phyloP scores from a whole-genome alignment of 2,888 invertebrate species.

The Eristalinus sepulchralis region DNA sequence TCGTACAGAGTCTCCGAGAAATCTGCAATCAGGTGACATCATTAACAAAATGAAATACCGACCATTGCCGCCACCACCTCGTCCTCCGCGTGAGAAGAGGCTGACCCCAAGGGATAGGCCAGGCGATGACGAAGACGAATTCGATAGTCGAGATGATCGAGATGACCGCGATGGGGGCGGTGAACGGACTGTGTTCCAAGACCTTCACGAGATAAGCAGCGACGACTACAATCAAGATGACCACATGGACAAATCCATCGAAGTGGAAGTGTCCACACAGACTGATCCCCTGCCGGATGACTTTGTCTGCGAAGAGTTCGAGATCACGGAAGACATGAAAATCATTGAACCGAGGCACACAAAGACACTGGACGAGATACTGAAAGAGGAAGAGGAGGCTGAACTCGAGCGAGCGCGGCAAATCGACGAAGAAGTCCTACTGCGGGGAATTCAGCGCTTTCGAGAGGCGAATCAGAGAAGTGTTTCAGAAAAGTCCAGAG shows the following conservation, averaged over 20 bases:
- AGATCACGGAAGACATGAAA: conserved; percentile 80
- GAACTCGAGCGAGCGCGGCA: conserved; percentile 74
- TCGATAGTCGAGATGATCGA: conserved; percentile 73
- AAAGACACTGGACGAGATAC: conserved; percentile 79
- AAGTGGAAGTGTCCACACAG: conserved; percentile 90
- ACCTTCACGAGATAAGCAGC: conserved; percentile 73
- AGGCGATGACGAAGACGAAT: conserved; percentile 75
- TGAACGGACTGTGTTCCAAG: conserved; percentile 64
- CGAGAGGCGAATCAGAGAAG: conserved; percentile 83
- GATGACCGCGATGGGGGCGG: conserved; percentile 74
- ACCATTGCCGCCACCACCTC: conserved; percentile 92
- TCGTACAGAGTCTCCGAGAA: conserved; percentile 81
- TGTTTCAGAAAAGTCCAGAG: conserved; percentile 83
- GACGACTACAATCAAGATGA: conserved; percentile 77
- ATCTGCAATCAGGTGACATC: conserved; percentile 88
- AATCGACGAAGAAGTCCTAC: conserved; percentile 83
- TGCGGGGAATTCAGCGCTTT: conserved; percentile 82
- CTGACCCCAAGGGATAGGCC: conserved; percentile 77
- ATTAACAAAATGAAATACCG: conserved; percentile 92
- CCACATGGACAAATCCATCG: conserved; percentile 78
- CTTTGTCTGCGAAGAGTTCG: conserved; percentile 84
- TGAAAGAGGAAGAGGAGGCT: conserved; percentile 77
- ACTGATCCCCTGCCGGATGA: conserved; percentile 93
- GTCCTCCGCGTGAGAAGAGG: conserved; percentile 87
- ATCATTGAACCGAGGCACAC: conserved; percentile 78